Conservation (phyloP, 1,140 invertebrate species). For the Zophobas morio region DNA sequence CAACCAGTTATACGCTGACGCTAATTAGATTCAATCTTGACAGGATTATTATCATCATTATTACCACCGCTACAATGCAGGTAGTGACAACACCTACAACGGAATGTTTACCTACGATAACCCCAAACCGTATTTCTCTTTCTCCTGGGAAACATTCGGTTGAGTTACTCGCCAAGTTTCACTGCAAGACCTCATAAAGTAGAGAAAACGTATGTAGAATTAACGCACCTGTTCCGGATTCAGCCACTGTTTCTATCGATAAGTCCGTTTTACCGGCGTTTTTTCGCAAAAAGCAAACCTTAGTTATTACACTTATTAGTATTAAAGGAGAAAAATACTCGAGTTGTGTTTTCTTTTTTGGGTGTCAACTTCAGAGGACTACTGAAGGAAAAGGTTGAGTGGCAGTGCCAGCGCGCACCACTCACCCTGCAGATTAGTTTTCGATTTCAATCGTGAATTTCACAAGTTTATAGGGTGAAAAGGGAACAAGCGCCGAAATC, state of each 20-base stretch:
- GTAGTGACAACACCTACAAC: slow-evolving; percentile 8
- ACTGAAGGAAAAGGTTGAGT: slow-evolving; percentile 15
- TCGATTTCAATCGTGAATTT: slow-evolving; percentile 34
- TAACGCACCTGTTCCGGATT: slow-evolving; percentile 31
- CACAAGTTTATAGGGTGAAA: slow-evolving; percentile 28
- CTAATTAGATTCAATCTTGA: neutral
- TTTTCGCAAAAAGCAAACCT: neutral
- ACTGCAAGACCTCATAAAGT: slow-evolving; percentile 32
- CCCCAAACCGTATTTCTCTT: slow-evolving; percentile 33
- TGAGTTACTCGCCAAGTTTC: slow-evolving; percentile 38
- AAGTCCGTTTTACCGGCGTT: neutral
- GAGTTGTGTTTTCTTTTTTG: no score
- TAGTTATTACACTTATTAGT: neutral
- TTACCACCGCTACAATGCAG: neutral
- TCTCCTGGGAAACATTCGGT: slow-evolving; percentile 29
- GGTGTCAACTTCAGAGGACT: slow-evolving; percentile 21
- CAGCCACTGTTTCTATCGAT: slow-evolving; percentile 1
- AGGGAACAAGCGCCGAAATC: slow-evolving; percentile 32
- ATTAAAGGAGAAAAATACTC: no score
- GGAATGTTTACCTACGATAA: slow-evolving; percentile 19
- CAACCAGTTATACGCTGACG: slow-evolving; percentile 3
- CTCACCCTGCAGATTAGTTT: slow-evolving; percentile 34
- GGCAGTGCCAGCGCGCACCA: slow-evolving; percentile 39
- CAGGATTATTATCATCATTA: slow-evolving; percentile 2
- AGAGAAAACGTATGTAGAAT: slow-evolving; percentile 30